These are phyloP conservation scores for Gymnogyps californianus DNA, from an alignment of 2,113 vertebrate genomes.

Conservation along the genomic window DNA sequence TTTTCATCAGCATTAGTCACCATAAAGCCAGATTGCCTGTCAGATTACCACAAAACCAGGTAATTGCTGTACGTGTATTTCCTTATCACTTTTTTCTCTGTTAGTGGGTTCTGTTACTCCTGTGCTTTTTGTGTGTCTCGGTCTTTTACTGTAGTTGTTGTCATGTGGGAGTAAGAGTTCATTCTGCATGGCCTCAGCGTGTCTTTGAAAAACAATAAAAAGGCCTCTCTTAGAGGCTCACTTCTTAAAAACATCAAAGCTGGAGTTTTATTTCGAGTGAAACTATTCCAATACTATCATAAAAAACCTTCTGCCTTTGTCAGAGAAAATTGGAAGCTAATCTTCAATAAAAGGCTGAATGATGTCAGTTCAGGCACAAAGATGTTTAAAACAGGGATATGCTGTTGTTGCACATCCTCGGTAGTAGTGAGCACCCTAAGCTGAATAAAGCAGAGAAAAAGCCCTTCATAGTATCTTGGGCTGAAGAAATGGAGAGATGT, in stretches of 20 bases:
- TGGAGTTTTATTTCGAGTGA: not conserved
- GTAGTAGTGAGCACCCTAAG: not conserved
- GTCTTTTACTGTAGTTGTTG: not conserved
- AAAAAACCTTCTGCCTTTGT: not conserved
- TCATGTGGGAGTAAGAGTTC: not conserved
- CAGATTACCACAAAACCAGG: not conserved
- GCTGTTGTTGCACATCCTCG: not conserved
- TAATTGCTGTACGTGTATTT: not conserved
- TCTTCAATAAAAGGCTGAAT: not conserved
- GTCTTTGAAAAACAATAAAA: not conserved
- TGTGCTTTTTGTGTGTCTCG: not conserved
- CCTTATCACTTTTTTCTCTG: not conserved
- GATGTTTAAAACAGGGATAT: not conserved
- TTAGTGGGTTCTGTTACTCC: not conserved
- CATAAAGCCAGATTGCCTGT: not conserved
- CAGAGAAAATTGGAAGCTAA: not conserved
- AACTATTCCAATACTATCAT: not conserved
- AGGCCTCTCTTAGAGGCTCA: rapidly evolving
- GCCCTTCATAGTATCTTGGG: not conserved
- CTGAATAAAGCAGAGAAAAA: not conserved
- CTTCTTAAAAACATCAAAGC: not conserved
- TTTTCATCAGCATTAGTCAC: not conserved
- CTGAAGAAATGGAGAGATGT: not conserved
- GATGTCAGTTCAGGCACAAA: not conserved
- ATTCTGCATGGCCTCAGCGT: not conserved